Base-by-base conservation (phyloP, 2,888 invertebrate species). In the Sesia apiformis region DNA sequence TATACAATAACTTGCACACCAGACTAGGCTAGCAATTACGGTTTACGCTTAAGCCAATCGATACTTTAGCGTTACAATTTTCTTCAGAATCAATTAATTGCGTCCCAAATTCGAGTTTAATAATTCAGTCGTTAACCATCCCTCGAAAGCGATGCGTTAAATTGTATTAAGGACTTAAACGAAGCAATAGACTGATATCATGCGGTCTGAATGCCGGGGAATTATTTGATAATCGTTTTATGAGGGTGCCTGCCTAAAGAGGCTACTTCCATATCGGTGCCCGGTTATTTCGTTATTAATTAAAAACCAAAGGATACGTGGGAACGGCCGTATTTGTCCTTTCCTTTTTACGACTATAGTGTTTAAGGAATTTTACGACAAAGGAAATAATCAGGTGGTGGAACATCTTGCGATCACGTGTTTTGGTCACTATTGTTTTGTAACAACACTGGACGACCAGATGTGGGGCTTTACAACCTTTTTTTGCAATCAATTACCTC, bases 201-300 rank as follows among this genome's bases (percentile, higher is more conserved):
- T 64, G 67, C 68, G 65, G 68, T 69, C 67, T 74, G 73, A 75
- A 76, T 74, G 76, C 69, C 63, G 69, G 64, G 74, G 79, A 76
- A 78, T 82, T 77, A 81, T 83, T 85, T 80, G 82, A 81, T 87
- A 84, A 88, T 86, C 82, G 86, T 84, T 88, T 87, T 87, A 88
- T 78, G 78, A 78, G 82, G 83, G 80, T 80, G 72, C 72, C 74
- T 80, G 72, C 72, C 74, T 74, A 75, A 79, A 79, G 73, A 80
- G 74, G 79, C 75, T 80, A 76, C 86, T 82, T 77, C 81, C 74
- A 84, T 85, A 84, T 83, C 81, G 65, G 77, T 72, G 70, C 68
- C 70, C 66, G 74, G 72, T 72, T 73, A 76, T 77, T 84, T 79
- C 64, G 76, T 82, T 85, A 82, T 84, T 87, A 86, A 88, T 88